Evolutionary conservation across 2,113 vertebrate genomes (phyloP).

Genomic region (Takifugu flavidus): DNA sequence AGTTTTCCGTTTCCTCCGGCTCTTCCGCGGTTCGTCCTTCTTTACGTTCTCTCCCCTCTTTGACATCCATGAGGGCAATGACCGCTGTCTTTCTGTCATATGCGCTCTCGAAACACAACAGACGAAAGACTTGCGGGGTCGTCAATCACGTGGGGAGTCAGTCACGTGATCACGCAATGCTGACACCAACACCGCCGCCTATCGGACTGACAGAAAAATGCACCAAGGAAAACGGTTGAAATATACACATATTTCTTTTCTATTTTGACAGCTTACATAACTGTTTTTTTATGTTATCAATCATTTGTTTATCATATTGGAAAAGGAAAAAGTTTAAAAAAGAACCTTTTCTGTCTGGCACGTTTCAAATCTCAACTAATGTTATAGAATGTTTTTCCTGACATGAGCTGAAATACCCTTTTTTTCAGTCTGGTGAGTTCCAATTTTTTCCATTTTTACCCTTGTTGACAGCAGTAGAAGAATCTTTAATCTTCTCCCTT

Average conservation of each 20-base stretch:
- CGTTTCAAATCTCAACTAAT: too few species aligned
- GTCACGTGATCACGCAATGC: constrained; percentile 8
- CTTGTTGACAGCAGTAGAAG: background rate
- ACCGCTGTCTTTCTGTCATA: constrained; percentile 55
- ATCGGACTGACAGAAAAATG: background rate
- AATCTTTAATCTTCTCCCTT: constrained; percentile 2
- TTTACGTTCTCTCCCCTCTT: constrained; percentile 15
- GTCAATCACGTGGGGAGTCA: background rate
- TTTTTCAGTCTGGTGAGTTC: background rate
- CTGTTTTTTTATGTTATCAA: background rate
- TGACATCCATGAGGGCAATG: constrained; percentile 72
- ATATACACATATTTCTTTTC: too few species aligned
- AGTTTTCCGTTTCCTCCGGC: constrained; percentile 23
- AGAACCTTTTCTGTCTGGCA: too few species aligned
- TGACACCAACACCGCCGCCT: too few species aligned
- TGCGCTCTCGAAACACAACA: background rate
- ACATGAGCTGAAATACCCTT: fast-evolving
- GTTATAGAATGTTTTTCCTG: background rate
- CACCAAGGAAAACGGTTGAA: background rate
- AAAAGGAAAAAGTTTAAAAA: too few species aligned
- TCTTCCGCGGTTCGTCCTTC: constrained; percentile 28
- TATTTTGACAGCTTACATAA: background rate
- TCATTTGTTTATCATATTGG: background rate
- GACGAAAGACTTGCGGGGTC: background rate
- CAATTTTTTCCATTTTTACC: background rate